A percentile compares a stretch with the other conserved stretches of the same genome.
Conservation (phyloP, 2,888 invertebrate species). For the Caenorhabditis auriculariae region DNA sequence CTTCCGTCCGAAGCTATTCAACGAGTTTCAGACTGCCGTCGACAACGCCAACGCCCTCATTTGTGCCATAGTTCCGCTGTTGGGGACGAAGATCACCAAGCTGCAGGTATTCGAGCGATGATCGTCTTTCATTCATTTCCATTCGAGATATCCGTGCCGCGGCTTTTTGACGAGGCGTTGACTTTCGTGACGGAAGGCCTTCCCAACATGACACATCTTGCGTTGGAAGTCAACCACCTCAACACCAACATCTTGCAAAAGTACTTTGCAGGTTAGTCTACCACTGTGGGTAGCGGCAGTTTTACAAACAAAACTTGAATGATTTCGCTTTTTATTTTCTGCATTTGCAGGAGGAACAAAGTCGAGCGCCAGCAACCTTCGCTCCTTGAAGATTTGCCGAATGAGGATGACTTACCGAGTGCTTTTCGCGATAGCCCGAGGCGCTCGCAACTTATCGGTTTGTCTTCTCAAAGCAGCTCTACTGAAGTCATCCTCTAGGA, state of each 20-base stretch:
- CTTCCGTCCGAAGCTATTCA: background rate
- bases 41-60: conserved; percentile 56
- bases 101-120: conserved; percentile 32
- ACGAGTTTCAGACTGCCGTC: conserved; percentile 44
- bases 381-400: conserved; percentile 51
- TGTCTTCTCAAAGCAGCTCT: conserved; percentile 1
- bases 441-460: conserved; percentile 37
- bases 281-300: too few relatives aligned
- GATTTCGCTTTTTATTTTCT: background rate
- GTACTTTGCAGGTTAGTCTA: conserved; percentile 41
- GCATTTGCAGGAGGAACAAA: conserved; percentile 28
- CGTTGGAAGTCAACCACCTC: conserved; percentile 52
- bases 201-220: conserved; percentile 51
- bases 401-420: conserved; percentile 57
- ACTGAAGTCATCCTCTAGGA: conserved; percentile 31
- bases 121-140: background rate
- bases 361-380: conserved; percentile 35
- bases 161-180: conserved; percentile 53
- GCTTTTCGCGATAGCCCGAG: conserved; percentile 60
- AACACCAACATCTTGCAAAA: conserved; percentile 48
- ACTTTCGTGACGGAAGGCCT: conserved; percentile 39
- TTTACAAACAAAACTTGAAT: background rate
- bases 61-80: conserved; percentile 39
- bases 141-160: conserved; percentile 42
- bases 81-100: conserved; percentile 53